Percentiles rank a stretch among this genome's conserved stretches.
Conservation (phyloP, 2,888 invertebrate genomes). For the Acrocyrtus sp. region DNA sequence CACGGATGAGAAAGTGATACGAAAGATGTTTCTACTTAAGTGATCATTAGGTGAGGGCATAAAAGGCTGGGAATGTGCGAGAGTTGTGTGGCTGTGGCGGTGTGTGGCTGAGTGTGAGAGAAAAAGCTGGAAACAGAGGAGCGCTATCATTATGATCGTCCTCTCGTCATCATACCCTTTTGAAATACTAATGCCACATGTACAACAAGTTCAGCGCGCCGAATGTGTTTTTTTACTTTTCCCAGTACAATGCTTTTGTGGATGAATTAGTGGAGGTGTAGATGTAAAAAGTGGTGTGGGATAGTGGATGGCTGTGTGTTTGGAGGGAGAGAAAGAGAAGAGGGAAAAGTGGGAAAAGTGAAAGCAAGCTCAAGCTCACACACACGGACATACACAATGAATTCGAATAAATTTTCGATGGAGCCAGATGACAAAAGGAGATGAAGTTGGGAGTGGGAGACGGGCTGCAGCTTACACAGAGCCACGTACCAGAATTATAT, state of each 20-base stretch:
- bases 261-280: not conserved
- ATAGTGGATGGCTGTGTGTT: no score
- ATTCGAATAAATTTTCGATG: slow-evolving; percentile 44
- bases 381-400: not conserved
- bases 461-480: no score
- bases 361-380: not conserved
- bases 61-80: no score
- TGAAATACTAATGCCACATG: not conserved
- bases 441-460: not conserved
- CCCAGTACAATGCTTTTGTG: not conserved
- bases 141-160: not conserved
- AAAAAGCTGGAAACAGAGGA: not conserved
- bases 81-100: not conserved
- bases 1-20: slow-evolving; percentile 14
- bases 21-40: slow-evolving; percentile 28
- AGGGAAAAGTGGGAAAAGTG: no score
- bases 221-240: slow-evolving; percentile 4
- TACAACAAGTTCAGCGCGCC: not conserved
- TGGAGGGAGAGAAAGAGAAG: no score
- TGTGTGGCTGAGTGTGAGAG: no score
- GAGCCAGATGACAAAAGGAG: slow-evolving; percentile 37
- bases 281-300: not conserved
- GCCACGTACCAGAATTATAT: no score
- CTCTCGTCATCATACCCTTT: not conserved
- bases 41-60: slow-evolving; percentile 35